Conservation (phyloP, 2,888 invertebrate genomes). For the Drosophila paracracens region DNA sequence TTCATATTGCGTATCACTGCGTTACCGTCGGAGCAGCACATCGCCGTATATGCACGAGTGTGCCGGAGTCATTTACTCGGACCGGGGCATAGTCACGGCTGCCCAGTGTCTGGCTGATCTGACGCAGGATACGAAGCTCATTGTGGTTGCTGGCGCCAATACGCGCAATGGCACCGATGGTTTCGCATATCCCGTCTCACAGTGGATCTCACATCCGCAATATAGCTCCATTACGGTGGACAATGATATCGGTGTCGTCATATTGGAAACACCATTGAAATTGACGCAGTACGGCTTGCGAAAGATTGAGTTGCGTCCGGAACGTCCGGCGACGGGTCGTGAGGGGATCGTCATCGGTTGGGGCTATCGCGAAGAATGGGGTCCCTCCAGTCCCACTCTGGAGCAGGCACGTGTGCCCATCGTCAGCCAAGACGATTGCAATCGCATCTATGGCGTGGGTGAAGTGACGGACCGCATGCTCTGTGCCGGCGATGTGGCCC, state of each 20-base stretch:
- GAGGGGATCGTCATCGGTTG: conserved; percentile 77
- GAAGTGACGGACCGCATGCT: conserved; percentile 86
- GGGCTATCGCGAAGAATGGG: conserved; percentile 80
- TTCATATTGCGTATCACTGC: conserved; percentile 78
- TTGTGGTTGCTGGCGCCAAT: conserved; percentile 75
- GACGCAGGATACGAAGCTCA: conserved; percentile 49
- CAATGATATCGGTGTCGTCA: conserved; percentile 84
- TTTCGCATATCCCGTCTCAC: conserved; percentile 63
- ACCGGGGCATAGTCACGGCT: conserved; percentile 74
- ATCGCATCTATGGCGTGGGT: conserved; percentile 84
- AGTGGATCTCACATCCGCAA: conserved; percentile 70
- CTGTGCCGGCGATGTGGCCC: conserved; percentile 86
- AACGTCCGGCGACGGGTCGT: conserved; percentile 68
- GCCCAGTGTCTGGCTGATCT: conserved; percentile 78
- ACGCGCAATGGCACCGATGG: conserved; percentile 76
- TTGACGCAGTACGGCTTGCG: conserved; percentile 83
- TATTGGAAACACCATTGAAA: conserved; percentile 85
- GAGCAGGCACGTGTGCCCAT: conserved; percentile 86
- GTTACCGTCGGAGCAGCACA: conserved; percentile 61
- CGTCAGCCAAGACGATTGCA: conserved; percentile 85
- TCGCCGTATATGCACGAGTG: conserved; percentile 76
- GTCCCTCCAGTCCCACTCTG: conserved; percentile 73
- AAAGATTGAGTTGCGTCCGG: conserved; percentile 77
- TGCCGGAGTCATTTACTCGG: conserved; percentile 77
- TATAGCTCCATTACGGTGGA: conserved; percentile 84